phyloP scores from a whole-genome alignment of 2,888 invertebrate genomes.

The Drosophila seclusa region DNA sequence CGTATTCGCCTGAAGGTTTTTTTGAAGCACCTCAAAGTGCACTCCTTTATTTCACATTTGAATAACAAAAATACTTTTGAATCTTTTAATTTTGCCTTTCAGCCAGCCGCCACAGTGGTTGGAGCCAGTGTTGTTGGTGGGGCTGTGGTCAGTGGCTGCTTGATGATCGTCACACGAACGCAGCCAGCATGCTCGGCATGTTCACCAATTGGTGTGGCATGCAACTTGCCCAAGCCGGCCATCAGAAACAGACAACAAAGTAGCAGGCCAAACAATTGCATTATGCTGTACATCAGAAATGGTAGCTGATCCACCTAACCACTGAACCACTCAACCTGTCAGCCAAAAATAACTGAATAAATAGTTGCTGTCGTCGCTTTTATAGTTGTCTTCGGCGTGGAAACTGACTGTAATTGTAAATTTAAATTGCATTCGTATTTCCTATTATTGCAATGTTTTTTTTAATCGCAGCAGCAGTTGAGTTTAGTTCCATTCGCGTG shows the following conservation, averaged over 20 bases:
- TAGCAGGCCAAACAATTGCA: constrained; percentile 22
- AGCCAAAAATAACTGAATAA: constrained; percentile 23
- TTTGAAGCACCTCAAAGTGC: too few species aligned
- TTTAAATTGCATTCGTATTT: constrained; percentile 9
- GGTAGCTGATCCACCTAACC: constrained; percentile 9
- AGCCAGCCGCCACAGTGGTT: constrained; percentile 51
- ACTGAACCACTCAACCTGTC: constrained; percentile 22
- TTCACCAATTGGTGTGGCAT: constrained; percentile 48
- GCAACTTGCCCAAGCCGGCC: background rate
- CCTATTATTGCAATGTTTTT: background rate
- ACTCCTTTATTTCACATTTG: background rate
- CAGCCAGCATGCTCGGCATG: constrained; percentile 66
- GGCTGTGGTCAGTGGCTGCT: constrained; percentile 33
- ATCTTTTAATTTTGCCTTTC: background rate
- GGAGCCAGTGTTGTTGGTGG: constrained; percentile 32
- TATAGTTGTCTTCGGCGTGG: constrained; percentile 40
- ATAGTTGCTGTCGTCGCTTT: constrained; percentile 8
- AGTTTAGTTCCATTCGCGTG: constrained; percentile 10
- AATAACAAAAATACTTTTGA: background rate
- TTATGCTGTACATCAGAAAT: constrained; percentile 5
- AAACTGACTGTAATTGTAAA: constrained; percentile 5
- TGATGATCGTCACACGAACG: constrained; percentile 64
- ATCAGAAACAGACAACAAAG: constrained; percentile 15
- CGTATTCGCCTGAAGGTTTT: too few species aligned
- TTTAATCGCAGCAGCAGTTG: constrained; percentile 1